phyloP scores from a whole-genome alignment of 2,797 vertebrate genomes.

The Agapornis canus region DNA sequence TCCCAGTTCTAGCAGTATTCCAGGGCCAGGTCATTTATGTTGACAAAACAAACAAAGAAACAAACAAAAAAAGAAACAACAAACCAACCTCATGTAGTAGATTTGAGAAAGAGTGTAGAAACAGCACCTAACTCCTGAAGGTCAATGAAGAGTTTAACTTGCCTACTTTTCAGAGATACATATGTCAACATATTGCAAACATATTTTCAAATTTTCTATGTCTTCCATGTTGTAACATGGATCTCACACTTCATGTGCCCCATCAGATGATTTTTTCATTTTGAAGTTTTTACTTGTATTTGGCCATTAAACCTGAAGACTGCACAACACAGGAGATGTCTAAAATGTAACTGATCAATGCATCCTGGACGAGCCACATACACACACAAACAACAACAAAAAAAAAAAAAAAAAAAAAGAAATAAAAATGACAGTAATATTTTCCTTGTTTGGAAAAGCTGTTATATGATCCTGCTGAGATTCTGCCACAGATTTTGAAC shows the following conservation, averaged over 20 bases:
- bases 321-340: background rate
- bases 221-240: background rate
- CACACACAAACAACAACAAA: background rate
- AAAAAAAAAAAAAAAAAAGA: no score
- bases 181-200: background rate
- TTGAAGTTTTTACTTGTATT: background rate
- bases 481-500: background rate
- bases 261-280: background rate
- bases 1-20: background rate
- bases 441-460: background rate
- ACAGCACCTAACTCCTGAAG: background rate
- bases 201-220: background rate
- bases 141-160: background rate
- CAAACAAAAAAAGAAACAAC: background rate
- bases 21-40: background rate
- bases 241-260: background rate
- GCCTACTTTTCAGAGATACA: background rate
- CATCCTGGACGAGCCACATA: background rate
- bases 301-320: background rate
- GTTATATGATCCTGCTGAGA: background rate
- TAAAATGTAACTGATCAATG: background rate
- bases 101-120: background rate
- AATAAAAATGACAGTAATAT: background rate
- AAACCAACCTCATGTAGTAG: background rate
- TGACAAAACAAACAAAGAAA: background rate